phyloP scores from a whole-genome alignment of 2,113 vertebrate species.

The Corydoras maculifer region DNA sequence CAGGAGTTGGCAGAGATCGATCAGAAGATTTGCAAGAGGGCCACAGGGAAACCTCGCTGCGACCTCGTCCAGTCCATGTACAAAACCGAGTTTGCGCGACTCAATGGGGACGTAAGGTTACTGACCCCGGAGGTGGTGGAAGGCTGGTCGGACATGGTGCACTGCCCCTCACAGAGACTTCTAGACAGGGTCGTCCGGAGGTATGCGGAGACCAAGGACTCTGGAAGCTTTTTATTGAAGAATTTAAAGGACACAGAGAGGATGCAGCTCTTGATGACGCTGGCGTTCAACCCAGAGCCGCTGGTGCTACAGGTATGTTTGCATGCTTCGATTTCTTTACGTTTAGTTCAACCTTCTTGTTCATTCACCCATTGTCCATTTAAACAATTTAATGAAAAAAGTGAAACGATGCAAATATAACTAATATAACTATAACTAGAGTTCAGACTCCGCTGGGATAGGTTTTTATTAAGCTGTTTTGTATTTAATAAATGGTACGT shows the following conservation, averaged over 20 bases:
- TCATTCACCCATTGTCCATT: neutral
- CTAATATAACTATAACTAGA: no score
- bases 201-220: conserved; percentile 97
- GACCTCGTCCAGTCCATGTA: conserved; percentile 92
- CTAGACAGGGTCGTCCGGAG: conserved; percentile 92
- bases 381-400: neutral
- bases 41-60: conserved; percentile 87
- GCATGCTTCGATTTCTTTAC: no score
- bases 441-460: no score
- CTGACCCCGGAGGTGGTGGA: conserved; percentile 95
- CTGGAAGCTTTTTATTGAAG: conserved; percentile 93
- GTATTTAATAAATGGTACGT: no score
- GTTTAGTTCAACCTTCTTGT: no score
- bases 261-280: conserved; percentile 95
- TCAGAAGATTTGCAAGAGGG: conserved; percentile 94
- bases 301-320: conserved; percentile 86
- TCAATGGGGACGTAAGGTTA: conserved; percentile 92
- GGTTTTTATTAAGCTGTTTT: no score
- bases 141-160: conserved; percentile 97
- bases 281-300: conserved; percentile 97
- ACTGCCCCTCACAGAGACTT: conserved; percentile 95
- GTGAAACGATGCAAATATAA: no score
- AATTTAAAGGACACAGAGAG: conserved; percentile 96
- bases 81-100: conserved; percentile 90
- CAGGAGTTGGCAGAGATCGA: conserved; percentile 94